phyloP scores from a whole-genome alignment of 2,888 invertebrate species.

The Drosophila testacea region DNA sequence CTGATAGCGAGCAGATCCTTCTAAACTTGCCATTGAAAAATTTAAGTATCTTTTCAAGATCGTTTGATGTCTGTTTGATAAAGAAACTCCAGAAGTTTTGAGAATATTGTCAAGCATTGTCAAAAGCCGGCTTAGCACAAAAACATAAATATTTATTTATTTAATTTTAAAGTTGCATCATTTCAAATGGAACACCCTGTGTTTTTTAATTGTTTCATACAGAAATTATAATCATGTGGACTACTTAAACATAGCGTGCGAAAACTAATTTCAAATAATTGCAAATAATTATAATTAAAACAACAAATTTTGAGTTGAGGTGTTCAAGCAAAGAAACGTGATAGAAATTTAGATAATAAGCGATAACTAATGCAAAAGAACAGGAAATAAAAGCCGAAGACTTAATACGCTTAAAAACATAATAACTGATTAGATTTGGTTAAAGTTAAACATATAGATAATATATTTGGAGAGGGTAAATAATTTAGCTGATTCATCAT shows the following conservation, averaged over 20 bases:
- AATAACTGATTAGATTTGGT: neutral
- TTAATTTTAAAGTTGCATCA: too few relatives aligned
- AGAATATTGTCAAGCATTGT: too few relatives aligned
- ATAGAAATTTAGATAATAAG: constrained; percentile 15
- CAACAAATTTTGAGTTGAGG: neutral
- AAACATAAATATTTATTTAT: too few relatives aligned
- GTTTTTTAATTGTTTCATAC: constrained; percentile 1
- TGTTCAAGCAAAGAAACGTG: neutral
- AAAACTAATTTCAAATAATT: constrained; percentile 11
- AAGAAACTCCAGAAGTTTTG: too few relatives aligned
- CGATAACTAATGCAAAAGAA: neutral
- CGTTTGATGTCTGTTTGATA: too few relatives aligned
- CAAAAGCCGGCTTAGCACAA: too few relatives aligned
- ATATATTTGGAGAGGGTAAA: neutral
- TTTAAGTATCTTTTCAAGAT: too few relatives aligned
- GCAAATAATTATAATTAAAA: constrained; percentile 14
- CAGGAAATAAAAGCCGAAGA: neutral
- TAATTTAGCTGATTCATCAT: constrained; percentile 1
- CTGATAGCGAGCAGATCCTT: too few relatives aligned
- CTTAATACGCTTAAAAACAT: neutral
- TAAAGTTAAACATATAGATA: neutral
- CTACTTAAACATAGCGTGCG: constrained; percentile 1
- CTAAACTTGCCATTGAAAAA: too few relatives aligned
- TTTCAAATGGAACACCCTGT: neutral
- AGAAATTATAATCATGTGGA: constrained; percentile 2